A percentile compares a stretch with the other conserved stretches of the same genome.
Conservation (phyloP, 2,888 invertebrate species). For the Nemoura dubitans region DNA sequence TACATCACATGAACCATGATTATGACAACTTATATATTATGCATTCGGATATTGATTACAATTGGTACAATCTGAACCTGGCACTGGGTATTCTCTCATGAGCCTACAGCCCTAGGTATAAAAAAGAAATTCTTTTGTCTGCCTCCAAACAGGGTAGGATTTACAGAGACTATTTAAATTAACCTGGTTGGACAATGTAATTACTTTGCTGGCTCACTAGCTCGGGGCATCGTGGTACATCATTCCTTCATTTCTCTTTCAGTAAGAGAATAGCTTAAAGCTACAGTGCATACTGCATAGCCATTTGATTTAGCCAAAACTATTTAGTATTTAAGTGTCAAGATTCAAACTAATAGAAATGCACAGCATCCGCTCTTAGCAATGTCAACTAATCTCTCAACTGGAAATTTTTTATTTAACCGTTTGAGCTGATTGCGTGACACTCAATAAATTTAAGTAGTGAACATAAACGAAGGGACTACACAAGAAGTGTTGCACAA, state of each 20-base stretch:
- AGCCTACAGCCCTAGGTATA: neutral
- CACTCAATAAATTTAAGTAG: neutral
- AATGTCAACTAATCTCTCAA: neutral
- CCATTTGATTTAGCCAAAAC: neutral
- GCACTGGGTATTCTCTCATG: neutral
- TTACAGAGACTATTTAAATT: neutral
- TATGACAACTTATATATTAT: neutral
- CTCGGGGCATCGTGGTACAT: neutral
- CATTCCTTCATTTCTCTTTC: neutral
- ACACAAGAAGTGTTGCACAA: neutral
- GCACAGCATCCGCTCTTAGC: neutral
- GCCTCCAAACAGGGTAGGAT: neutral
- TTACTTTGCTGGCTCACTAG: neutral
- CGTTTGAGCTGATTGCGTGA: neutral
- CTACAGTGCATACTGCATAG: neutral
- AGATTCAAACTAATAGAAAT: neutral
- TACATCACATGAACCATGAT: neutral
- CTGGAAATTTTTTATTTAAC: neutral
- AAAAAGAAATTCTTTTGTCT: neutral
- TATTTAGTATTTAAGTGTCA: neutral
- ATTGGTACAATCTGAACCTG: neutral
- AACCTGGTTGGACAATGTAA: neutral
- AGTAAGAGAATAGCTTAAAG: neutral
- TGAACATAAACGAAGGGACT: slow-evolving; percentile 12
- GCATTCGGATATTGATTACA: neutral